These are phyloP conservation scores for Characodon lateralis DNA, from an alignment of 2,797 vertebrate species.

Conservation along the genomic window DNA sequence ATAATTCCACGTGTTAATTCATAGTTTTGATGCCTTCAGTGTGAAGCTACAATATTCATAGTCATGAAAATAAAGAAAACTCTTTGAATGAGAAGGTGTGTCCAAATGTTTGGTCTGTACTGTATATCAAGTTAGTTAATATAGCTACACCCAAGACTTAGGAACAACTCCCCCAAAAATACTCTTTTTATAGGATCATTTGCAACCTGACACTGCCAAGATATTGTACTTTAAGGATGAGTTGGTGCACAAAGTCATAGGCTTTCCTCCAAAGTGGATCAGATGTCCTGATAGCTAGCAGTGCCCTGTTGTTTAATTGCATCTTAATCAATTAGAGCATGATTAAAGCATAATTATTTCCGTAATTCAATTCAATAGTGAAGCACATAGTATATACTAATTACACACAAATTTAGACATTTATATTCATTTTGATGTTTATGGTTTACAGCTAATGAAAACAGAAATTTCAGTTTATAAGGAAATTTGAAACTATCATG, in stretches of 20 bases:
- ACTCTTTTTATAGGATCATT: neutral
- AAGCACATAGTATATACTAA: neutral
- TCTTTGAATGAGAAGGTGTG: too few species aligned
- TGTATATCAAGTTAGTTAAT: too few species aligned
- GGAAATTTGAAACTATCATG: neutral
- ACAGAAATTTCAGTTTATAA: neutral
- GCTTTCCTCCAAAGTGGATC: neutral
- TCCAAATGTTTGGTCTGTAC: too few species aligned
- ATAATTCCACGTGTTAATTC: too few species aligned
- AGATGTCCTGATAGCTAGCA: neutral
- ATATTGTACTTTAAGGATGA: neutral
- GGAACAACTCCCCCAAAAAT: neutral
- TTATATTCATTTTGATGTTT: neutral
- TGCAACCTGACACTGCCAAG: neutral
- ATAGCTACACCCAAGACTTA: too few species aligned
- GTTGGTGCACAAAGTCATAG: neutral
- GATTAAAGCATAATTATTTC: neutral
- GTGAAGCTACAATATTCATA: too few species aligned
- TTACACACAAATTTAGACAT: neutral
- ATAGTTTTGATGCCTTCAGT: too few species aligned
- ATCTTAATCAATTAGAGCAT: neutral
- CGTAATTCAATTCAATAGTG: neutral
- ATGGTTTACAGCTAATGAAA: too few species aligned
- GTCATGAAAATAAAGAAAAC: too few species aligned
- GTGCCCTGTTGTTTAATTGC: neutral